These are phyloP conservation scores for Cosmia trapezina DNA, from an alignment of 2,888 invertebrate genomes.

Conservation along the genomic window DNA sequence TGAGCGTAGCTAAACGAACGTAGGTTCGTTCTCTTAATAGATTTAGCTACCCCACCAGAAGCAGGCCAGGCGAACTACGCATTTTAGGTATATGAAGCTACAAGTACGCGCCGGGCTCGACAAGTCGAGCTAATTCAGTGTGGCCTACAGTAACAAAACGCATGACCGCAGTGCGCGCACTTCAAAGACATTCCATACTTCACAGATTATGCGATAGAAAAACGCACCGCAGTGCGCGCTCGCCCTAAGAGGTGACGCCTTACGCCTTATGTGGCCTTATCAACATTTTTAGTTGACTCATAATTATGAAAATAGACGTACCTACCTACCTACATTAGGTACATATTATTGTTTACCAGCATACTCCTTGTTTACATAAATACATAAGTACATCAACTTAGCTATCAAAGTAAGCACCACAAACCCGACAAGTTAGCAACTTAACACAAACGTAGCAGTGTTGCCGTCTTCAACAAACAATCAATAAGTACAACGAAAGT, in stretches of 20 bases:
- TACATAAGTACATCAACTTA: constrained; percentile 22
- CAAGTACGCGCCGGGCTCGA: too few species aligned
- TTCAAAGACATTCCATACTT: too few species aligned
- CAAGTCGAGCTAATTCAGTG: too few species aligned
- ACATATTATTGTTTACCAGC: neutral
- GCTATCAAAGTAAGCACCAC: constrained; percentile 31
- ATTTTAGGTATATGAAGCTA: too few species aligned
- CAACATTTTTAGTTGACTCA: neutral
- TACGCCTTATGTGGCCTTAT: too few species aligned
- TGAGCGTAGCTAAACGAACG: too few species aligned
- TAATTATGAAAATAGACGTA: neutral
- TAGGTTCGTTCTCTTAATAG: neutral
- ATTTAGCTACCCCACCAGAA: neutral
- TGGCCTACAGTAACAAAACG: too few species aligned
- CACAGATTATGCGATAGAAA: too few species aligned
- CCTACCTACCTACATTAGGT: neutral
- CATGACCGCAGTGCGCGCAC: too few species aligned
- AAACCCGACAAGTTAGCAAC: constrained; percentile 43
- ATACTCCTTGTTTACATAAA: constrained; percentile 3
- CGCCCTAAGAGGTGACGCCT: too few species aligned
- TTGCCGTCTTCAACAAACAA: constrained; percentile 42
- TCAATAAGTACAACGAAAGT: constrained; percentile 48
- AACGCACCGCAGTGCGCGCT: too few species aligned
- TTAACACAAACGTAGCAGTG: constrained; percentile 40
- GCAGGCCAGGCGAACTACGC: too few species aligned